Evolutionary conservation across 2,113 vertebrate species (phyloP).

Genomic region (Festucalex cinctus): DNA sequence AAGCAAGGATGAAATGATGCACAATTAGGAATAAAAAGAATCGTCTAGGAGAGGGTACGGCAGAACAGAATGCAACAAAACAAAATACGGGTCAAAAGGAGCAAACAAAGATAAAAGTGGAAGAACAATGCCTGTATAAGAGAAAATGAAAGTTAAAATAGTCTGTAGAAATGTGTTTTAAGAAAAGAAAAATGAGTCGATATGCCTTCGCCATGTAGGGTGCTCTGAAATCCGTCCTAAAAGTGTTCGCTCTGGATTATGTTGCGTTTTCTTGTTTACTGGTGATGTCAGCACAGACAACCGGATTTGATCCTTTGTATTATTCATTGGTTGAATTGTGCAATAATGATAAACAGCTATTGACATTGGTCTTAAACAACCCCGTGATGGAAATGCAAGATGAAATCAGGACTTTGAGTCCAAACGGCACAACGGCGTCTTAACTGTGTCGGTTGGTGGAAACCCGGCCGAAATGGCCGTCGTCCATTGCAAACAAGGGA

Average conservation of each 20-base stretch:
- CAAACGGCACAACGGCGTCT: background rate
- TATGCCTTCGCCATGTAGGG: background rate
- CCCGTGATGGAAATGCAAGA: background rate
- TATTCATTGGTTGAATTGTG: background rate
- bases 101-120: background rate
- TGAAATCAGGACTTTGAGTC: background rate
- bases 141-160: background rate
- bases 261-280: no score
- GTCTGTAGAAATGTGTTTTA: background rate
- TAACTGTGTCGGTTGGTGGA: background rate
- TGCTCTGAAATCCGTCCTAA: background rate
- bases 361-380: background rate
- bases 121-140: background rate
- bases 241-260: background rate
- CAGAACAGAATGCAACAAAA: background rate
- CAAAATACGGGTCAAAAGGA: background rate
- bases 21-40: background rate
- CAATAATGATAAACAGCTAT: background rate
- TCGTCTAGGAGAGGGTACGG: background rate
- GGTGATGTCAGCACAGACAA: no score
- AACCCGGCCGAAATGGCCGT: background rate
- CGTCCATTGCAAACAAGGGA: conserved; percentile 33
- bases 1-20: background rate
- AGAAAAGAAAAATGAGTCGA: background rate
- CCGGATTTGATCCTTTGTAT: no score